Evolutionary conservation across 2,113 vertebrate species (phyloP).

Genomic region (Chaetodon trifascialis): DNA sequence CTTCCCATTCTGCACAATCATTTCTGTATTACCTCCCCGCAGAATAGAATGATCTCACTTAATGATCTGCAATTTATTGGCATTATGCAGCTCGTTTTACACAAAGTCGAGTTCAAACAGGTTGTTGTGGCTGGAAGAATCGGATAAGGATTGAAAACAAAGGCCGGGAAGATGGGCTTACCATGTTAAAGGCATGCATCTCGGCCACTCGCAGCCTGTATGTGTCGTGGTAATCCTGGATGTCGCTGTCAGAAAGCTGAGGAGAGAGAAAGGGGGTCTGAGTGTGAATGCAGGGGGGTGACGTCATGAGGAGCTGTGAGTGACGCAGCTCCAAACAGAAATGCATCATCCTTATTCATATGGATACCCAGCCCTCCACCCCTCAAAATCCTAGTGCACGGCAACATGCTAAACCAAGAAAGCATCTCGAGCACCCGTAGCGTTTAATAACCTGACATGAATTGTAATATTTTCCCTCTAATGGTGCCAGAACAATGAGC

Average conservation of each 20-base stretch:
- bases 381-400: constrained; percentile 8
- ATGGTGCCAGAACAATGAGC: not conserved
- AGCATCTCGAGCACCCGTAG: not conserved
- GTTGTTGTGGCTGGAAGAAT: constrained; percentile 4
- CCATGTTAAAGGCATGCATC: constrained; percentile 96
- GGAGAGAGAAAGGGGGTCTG: not conserved
- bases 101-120: constrained; percentile 15
- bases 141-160: constrained; percentile 1
- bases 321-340: constrained; percentile 22
- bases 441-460: not conserved
- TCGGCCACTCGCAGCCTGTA: constrained; percentile 89
- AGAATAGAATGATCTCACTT: constrained; percentile 47
- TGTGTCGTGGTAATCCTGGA: constrained; percentile 90
- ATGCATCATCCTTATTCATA: not conserved
- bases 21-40: constrained; percentile 23
- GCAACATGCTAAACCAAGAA: constrained; percentile 5
- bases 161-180: constrained; percentile 66
- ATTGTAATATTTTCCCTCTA: not conserved
- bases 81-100: constrained; percentile 29
- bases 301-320: not conserved
- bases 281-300: not conserved
- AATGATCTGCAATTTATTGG: constrained; percentile 25
- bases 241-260: constrained; percentile 85
- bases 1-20: constrained; percentile 10
- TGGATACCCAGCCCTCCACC: not conserved